Percentiles rank a stretch among this genome's conserved stretches.
Conservation (phyloP, 2,888 invertebrate genomes). For the Dicycla oo region DNA sequence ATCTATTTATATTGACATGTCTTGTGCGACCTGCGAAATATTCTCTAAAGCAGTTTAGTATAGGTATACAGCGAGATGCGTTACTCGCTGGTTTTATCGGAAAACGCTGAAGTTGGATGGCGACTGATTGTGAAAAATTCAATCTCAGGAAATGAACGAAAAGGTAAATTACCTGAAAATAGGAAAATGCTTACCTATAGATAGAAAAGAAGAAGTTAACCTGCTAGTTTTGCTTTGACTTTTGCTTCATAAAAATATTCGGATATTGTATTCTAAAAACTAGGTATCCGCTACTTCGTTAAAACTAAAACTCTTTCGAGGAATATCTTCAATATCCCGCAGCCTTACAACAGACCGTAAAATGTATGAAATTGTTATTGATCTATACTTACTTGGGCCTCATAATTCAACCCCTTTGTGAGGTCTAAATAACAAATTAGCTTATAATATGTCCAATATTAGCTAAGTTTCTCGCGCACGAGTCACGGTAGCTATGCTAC, state of each 20-base stretch:
- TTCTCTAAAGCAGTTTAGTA: constrained; percentile 9
- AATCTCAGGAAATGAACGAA: too few species aligned
- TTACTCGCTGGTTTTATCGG: constrained; percentile 6
- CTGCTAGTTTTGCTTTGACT: not conserved
- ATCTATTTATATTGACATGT: too few species aligned
- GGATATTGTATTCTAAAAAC: not conserved
- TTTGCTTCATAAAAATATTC: not conserved
- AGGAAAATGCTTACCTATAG: not conserved
- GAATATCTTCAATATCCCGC: not conserved
- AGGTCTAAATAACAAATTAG: constrained; percentile 2
- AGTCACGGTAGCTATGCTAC: not conserved
- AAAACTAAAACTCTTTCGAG: not conserved
- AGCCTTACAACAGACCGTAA: not conserved
- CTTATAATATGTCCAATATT: constrained; percentile 15
- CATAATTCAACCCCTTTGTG: not conserved
- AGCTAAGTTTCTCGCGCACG: constrained; percentile 12
- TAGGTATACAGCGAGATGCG: constrained; percentile 6
- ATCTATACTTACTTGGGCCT: not conserved
- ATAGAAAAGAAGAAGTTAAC: not conserved
- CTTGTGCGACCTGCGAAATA: not conserved
- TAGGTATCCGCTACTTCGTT: not conserved
- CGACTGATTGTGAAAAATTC: constrained; percentile 1
- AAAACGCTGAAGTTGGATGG: constrained; percentile 12
- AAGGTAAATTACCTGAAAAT: not conserved
- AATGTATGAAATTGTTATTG: not conserved